Evolutionary conservation across 2,888 invertebrate genomes (phyloP).

Genomic region (Heteromyza rotundicornis): DNA sequence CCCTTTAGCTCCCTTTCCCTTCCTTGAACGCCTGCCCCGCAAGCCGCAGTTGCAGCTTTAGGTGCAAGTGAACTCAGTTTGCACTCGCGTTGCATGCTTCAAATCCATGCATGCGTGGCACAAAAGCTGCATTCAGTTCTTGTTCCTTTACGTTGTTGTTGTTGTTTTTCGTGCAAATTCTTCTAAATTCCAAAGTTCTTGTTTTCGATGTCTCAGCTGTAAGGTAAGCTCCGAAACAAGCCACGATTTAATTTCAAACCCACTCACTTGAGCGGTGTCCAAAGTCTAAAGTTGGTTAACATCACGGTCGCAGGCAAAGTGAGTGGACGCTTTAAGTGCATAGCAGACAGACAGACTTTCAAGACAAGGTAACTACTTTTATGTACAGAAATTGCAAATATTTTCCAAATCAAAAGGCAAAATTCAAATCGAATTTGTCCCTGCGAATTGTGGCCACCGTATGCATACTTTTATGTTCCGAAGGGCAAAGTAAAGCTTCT

Average conservation of each 20-base stretch:
- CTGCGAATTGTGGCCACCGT: too few relatives aligned
- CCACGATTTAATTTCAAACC: conserved; percentile 13
- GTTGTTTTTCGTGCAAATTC: background rate
- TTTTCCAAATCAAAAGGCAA: too few relatives aligned
- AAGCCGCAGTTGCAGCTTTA: background rate
- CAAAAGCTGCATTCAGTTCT: conserved; percentile 6
- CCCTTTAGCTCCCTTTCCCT: background rate
- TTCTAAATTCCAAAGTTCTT: conserved; percentile 15
- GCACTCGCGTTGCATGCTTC: conserved; percentile 15
- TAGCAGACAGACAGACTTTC: too few relatives aligned
- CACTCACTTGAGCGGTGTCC: conserved; percentile 17
- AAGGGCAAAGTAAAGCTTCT: too few relatives aligned
- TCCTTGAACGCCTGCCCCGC: background rate
- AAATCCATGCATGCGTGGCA: conserved; percentile 1
- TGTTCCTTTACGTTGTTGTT: background rate
- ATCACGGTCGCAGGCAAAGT: conserved; percentile 2
- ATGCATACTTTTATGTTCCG: too few relatives aligned
- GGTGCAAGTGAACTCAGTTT: conserved; percentile 20
- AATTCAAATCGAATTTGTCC: too few relatives aligned
- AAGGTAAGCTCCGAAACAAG: background rate
- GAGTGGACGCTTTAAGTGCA: background rate
- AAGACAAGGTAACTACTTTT: too few relatives aligned
- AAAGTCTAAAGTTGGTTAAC: conserved; percentile 17
- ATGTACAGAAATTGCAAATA: too few relatives aligned
- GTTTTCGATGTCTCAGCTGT: background rate